A percentile compares a stretch with the other conserved stretches of the same genome.
Conservation (phyloP, 2,888 invertebrate genomes). For the Macrophya alboannulata region DNA sequence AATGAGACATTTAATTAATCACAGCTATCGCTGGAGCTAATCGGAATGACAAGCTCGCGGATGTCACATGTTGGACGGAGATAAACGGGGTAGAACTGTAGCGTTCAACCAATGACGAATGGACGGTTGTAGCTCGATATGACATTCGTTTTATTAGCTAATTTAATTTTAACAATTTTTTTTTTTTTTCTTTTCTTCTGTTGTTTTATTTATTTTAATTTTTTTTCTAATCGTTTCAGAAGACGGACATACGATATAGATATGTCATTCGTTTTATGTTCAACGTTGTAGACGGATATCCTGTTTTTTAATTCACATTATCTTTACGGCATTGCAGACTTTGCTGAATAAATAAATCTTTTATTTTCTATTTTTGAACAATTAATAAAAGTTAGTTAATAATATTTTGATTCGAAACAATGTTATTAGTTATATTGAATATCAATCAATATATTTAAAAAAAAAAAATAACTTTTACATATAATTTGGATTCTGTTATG, state of each 20-base stretch:
- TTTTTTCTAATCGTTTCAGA: not conserved
- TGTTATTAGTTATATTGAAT: too few species aligned
- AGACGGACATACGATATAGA: not conserved
- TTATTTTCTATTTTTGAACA: not conserved
- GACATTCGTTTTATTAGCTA: slow-evolving; percentile 38
- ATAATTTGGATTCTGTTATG: not conserved
- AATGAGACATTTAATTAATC: slow-evolving; percentile 25
- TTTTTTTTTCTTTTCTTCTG: not conserved
- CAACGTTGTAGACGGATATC: slow-evolving; percentile 23
- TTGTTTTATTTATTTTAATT: not conserved
- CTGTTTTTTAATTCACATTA: slow-evolving; percentile 10
- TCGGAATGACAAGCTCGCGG: slow-evolving; percentile 28
- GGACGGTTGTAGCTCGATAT: slow-evolving; percentile 22
- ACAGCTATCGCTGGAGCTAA: not conserved
- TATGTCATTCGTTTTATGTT: not conserved
- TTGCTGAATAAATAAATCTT: not conserved
- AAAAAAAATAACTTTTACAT: not conserved
- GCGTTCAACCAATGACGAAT: slow-evolving; percentile 22
- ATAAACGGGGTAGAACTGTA: slow-evolving; percentile 12
- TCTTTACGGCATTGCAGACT: not conserved
- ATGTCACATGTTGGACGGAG: not conserved
- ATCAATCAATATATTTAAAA: too few species aligned
- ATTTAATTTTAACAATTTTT: slow-evolving; percentile 24
- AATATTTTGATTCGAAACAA: not conserved
- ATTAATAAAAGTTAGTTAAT: not conserved